Percentiles rank a stretch among this genome's conserved stretches.
phyloP scores from a whole-genome alignment of 2,797 vertebrate genomes.

The Balearica regulorum region DNA sequence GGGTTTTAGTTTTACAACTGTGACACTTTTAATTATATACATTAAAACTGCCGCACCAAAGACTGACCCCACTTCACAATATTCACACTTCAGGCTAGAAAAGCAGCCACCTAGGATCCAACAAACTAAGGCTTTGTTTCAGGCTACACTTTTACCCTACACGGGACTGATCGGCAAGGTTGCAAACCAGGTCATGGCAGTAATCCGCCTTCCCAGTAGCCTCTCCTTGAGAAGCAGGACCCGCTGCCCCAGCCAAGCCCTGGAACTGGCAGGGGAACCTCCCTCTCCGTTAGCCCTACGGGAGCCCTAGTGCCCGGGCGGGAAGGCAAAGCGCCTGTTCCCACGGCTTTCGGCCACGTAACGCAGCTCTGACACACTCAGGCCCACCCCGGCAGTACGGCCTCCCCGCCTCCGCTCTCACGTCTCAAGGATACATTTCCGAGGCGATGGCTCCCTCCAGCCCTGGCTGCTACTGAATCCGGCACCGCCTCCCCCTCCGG shows the following conservation, averaged over 20 bases:
- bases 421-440: slow-evolving; percentile 87
- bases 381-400: background rate
- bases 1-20: background rate
- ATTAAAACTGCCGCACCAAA: background rate
- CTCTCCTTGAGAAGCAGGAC: background rate
- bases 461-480: slow-evolving; percentile 70
- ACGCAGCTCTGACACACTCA: background rate
- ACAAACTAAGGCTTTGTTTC: background rate
- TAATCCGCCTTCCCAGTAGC: background rate
- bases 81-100: background rate
- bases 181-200: background rate
- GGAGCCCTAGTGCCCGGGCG: background rate
- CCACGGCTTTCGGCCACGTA: background rate
- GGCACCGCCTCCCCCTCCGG: slow-evolving; percentile 61
- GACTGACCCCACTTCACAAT: background rate
- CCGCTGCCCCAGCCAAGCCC: background rate
- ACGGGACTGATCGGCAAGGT: background rate
- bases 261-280: background rate
- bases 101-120: background rate
- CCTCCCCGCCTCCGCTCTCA: background rate
- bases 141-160: background rate
- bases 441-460: slow-evolving; percentile 81
- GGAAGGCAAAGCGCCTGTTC: background rate
- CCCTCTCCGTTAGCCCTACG: background rate
- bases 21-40: background rate